Percentiles rank a stretch among this genome's conserved stretches.
Evolutionary conservation across 2,888 invertebrate species (phyloP).

Genomic region (Antheraea assamensis): DNA sequence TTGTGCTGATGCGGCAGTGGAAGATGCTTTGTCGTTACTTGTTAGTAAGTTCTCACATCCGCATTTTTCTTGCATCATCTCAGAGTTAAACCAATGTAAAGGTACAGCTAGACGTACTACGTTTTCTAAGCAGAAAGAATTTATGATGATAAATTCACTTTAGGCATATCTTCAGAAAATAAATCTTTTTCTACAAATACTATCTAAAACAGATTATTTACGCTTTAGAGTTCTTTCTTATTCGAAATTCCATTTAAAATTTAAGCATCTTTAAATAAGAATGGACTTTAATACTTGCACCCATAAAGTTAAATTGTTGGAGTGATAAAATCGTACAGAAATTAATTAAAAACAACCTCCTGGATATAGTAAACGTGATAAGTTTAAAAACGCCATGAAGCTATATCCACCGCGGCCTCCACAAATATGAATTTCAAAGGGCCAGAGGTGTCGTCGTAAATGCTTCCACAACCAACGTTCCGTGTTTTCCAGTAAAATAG

Average conservation of each 20-base stretch:
- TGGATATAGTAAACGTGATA: slow-evolving; percentile 64
- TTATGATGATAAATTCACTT: no score
- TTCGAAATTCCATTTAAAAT: neutral
- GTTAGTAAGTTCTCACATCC: slow-evolving; percentile 52
- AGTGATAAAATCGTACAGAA: neutral
- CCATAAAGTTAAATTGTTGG: neutral
- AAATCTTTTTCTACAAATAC: no score
- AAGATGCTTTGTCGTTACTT: slow-evolving; percentile 43
- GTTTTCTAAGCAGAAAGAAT: slow-evolving; percentile 41
- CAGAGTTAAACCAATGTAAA: slow-evolving; percentile 56
- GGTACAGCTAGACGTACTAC: slow-evolving; percentile 57
- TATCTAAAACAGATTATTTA: no score
- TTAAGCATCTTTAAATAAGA: neutral
- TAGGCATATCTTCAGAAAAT: no score
- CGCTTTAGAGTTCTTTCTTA: no score
- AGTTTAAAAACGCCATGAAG: slow-evolving; percentile 64
- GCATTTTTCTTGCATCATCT: slow-evolving; percentile 52
- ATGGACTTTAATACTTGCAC: neutral
- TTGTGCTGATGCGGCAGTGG: slow-evolving; percentile 33
- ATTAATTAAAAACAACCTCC: slow-evolving; percentile 51
- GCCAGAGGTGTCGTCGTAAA: slow-evolving; percentile 59
- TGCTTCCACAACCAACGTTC: slow-evolving; percentile 50
- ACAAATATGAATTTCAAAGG: slow-evolving; percentile 61
- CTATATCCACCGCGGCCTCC: slow-evolving; percentile 50
- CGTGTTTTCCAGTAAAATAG: slow-evolving; percentile 48